These are phyloP conservation scores for Fratercula arctica DNA, from an alignment of 2,797 vertebrate species.

Conservation along the genomic window DNA sequence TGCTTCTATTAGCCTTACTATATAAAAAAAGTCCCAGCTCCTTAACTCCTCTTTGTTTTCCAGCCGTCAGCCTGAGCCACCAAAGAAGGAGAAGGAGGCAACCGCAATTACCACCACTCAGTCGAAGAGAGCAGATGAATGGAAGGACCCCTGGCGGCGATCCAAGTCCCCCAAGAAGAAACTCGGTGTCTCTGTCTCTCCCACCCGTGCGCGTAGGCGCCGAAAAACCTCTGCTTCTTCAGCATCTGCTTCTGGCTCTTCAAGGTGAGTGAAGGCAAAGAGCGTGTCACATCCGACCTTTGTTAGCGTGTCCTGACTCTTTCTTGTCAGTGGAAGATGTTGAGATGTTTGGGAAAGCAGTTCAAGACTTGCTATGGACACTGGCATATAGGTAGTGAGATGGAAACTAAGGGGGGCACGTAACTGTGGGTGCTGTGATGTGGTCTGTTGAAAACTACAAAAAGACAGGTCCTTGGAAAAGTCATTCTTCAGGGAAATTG, in stretches of 20 bases:
- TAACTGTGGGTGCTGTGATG: background rate
- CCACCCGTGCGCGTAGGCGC: slow-evolving; percentile 86
- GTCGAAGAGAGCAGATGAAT: slow-evolving; percentile 92
- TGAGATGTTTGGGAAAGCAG: background rate
- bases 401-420: background rate
- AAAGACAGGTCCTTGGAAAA: background rate
- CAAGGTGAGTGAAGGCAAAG: slow-evolving; percentile 78
- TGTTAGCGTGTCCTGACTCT: fast-evolving
- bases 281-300: fast-evolving
- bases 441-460: background rate
- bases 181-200: slow-evolving; percentile 82
- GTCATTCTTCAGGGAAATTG: background rate
- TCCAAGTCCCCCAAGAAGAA: slow-evolving; percentile 96
- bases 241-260: slow-evolving; percentile 91
- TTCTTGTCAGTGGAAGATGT: background rate
- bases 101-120: slow-evolving; percentile 53
- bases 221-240: slow-evolving; percentile 92
- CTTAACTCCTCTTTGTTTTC: background rate
- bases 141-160: slow-evolving; percentile 98
- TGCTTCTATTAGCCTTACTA: fast-evolving
- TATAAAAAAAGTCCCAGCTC: background rate
- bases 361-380: fast-evolving
- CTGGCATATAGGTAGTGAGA: background rate
- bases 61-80: slow-evolving; percentile 88
- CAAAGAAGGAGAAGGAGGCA: slow-evolving; percentile 83